These are phyloP conservation scores for Oeneis ivallda DNA, from an alignment of 2,888 invertebrate genomes.

Conservation along the genomic window DNA sequence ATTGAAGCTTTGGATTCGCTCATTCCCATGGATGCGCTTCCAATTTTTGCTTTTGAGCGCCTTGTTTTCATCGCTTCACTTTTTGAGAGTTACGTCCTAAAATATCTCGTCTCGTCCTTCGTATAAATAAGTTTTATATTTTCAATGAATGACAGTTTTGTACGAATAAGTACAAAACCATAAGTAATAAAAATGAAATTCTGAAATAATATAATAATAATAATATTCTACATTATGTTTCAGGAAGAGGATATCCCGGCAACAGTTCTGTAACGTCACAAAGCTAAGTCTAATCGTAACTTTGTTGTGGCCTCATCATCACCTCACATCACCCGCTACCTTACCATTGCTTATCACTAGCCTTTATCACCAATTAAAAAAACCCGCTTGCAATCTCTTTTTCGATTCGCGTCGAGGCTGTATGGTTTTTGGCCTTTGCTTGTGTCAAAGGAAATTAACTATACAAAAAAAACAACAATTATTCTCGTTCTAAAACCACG, in stretches of 20 bases:
- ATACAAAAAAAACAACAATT: not conserved
- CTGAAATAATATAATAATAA: no score
- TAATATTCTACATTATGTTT: conserved; percentile 33
- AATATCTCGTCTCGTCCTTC: no score
- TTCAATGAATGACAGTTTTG: not conserved
- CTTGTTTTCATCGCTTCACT: no score
- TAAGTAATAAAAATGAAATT: not conserved
- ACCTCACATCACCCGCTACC: conserved; percentile 70
- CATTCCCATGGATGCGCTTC: no score
- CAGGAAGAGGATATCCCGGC: conserved; percentile 80
- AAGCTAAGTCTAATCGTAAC: conserved; percentile 76
- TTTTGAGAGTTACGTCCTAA: no score
- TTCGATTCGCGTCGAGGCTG: conserved; percentile 16
- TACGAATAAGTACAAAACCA: not conserved
- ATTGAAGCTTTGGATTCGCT: no score
- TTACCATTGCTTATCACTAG: conserved; percentile 70
- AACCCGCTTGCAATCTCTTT: conserved; percentile 56
- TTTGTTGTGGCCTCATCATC: conserved; percentile 73
- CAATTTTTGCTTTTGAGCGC: no score
- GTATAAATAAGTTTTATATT: no score
- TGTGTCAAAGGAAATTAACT: conserved; percentile 8
- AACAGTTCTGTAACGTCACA: conserved; percentile 71
- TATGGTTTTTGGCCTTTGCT: conserved; percentile 14
- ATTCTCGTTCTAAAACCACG: conserved; percentile 34
- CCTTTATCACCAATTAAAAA: conserved; percentile 51